These are phyloP conservation scores for Stegostoma tigrinum DNA, from an alignment of 2,113 vertebrate species.

Conservation along the genomic window DNA sequence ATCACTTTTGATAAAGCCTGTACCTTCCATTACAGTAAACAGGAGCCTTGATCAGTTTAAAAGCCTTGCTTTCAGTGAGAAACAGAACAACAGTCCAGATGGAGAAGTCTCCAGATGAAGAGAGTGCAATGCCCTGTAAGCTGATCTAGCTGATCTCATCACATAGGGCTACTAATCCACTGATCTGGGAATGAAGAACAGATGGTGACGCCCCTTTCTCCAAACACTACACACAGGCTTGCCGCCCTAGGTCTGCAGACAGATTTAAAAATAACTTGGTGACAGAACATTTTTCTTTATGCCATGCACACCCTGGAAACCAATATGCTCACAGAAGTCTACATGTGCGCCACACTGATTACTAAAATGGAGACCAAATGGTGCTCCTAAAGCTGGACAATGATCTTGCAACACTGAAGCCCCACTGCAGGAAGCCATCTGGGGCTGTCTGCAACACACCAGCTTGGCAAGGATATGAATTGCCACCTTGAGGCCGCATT, in stretches of 20 bases:
- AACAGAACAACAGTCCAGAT: slow-evolving; percentile 47
- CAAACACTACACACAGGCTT: slow-evolving; percentile 42
- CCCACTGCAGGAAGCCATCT: slow-evolving; percentile 51
- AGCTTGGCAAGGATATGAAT: slow-evolving; percentile 42
- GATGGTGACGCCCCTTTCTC: slow-evolving; percentile 61
- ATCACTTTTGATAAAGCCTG: slow-evolving; percentile 24
- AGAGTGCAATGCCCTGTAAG: slow-evolving; percentile 55
- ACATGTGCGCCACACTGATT: background rate
- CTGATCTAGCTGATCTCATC: slow-evolving; percentile 71
- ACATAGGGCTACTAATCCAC: slow-evolving; percentile 63
- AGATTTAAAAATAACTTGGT: slow-evolving; percentile 40
- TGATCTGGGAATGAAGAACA: slow-evolving; percentile 62
- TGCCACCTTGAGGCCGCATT: slow-evolving; percentile 47
- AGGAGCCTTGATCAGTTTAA: background rate
- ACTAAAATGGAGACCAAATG: slow-evolving; percentile 23
- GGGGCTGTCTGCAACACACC: slow-evolving; percentile 48
- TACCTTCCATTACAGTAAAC: slow-evolving; percentile 19
- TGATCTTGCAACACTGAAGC: slow-evolving; percentile 12
- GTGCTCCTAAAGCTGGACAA: slow-evolving; percentile 7
- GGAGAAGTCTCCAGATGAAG: slow-evolving; percentile 46
- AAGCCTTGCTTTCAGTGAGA: slow-evolving; percentile 31
- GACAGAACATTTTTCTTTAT: slow-evolving; percentile 10
- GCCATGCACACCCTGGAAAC: slow-evolving; percentile 30
- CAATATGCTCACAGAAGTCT: slow-evolving; percentile 10
- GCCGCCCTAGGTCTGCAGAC: slow-evolving; percentile 44